Base-by-base conservation (phyloP, 1,140 invertebrate genomes). In the Drosophila repletoides region DNA sequence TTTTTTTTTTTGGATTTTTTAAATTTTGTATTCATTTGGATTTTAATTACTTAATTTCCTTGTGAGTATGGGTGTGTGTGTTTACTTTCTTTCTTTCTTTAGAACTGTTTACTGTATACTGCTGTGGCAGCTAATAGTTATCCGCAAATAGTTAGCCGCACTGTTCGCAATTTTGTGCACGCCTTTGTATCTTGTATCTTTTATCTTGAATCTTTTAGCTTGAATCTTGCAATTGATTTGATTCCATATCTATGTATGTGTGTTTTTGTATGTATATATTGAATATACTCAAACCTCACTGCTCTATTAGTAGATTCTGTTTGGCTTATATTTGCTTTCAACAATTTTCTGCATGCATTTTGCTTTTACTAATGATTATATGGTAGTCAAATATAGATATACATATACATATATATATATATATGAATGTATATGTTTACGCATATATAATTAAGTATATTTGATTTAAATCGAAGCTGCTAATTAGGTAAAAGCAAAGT, bases 381-480 rank as follows among this genome's bases (percentile, higher is more conserved):
- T 84, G 86, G 80, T 79, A 43, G 74, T 59, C 22, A 67, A 24
- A 43, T 49, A 71, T 46, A n/a, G n/a, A n/a, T n/a, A n/a, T n/a
- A n/a, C n/a, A n/a, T n/a, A n/a, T n/a, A 14, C 31, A 26, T 28
- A 36, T 61, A 49, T 55, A 67, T 59, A 46, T 56, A 46, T 21
- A 38, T 41, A 65, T 48, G 17, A 15, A 36, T 56, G 38, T 46
- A 26, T 46, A 36, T 70, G 12, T 72, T 41, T 41, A 61, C 45
- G 64, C 53, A 65, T 58, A 59, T 67, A 48, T 72, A 58, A 38
- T 58, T 68, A 64, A 36, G 80, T 83, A 83, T 79, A 83, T 86
- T 83, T 86, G 79, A 86, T 83, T 83, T 86, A 84, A 84, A 75
- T 84, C 68, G 65, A 87, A 87, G 81, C 81, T 86, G 81, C 81